Percentiles rank a stretch among this genome's conserved stretches.
phyloP scores from a whole-genome alignment of 2,888 invertebrate genomes.

The Leptopilina syphax region DNA sequence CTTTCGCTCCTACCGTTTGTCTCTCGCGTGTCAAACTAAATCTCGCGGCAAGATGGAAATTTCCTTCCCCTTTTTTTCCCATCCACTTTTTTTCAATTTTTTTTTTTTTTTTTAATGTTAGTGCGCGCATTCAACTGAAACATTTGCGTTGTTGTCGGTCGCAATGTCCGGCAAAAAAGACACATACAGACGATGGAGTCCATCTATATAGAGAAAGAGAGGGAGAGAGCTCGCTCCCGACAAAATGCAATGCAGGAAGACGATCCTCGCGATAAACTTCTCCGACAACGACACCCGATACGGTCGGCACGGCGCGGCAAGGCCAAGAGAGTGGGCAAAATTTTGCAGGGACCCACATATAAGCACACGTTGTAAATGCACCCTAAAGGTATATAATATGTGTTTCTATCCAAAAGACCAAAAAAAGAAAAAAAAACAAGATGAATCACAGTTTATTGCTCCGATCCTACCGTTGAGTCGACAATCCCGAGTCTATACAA shows the following conservation, averaged over 20 bases:
- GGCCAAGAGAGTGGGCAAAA: too few relatives aligned
- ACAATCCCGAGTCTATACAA: slow-evolving; percentile 18
- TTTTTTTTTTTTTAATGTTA: slow-evolving; percentile 11
- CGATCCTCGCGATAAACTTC: slow-evolving; percentile 45
- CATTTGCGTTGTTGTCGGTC: not conserved
- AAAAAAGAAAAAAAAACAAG: not conserved
- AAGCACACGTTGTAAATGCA: slow-evolving; percentile 13
- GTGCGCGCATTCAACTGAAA: slow-evolving; percentile 17
- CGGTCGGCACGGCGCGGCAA: slow-evolving; percentile 1
- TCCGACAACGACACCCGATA: slow-evolving; percentile 44
- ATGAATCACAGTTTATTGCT: slow-evolving; percentile 28
- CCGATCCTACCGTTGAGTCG: not conserved
- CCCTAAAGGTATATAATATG: slow-evolving; percentile 21
- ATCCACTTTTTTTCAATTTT: too few relatives aligned
- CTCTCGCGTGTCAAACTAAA: slow-evolving; percentile 44
- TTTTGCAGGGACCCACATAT: slow-evolving; percentile 2
- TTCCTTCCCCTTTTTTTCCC: not conserved
- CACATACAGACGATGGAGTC: slow-evolving; percentile 5
- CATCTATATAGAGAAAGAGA: not conserved
- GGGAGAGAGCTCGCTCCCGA: not conserved
- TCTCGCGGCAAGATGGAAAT: slow-evolving; percentile 34
- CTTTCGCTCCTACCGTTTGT: slow-evolving; percentile 38
- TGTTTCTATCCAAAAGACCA: not conserved
- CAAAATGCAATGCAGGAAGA: slow-evolving; percentile 35
- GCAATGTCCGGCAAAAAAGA: slow-evolving; percentile 1